Percentiles rank a stretch among this genome's conserved stretches.
These are phyloP conservation scores for Amphipyra berbera DNA, from an alignment of 2,888 invertebrate species.

Conservation along the genomic window DNA sequence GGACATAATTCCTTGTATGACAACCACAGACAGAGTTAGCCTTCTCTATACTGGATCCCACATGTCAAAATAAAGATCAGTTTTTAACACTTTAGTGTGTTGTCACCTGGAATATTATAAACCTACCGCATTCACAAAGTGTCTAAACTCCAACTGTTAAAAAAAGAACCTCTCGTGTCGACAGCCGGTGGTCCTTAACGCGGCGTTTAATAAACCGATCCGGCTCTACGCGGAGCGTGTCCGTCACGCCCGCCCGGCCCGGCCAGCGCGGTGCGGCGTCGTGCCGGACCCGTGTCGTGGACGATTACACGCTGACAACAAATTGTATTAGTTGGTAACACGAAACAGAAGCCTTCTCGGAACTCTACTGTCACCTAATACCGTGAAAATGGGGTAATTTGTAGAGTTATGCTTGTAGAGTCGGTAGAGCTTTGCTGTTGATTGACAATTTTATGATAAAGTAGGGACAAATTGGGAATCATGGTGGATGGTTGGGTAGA, in stretches of 20 bases:
- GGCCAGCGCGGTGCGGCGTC: constrained; percentile 6
- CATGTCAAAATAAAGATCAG: too few species aligned
- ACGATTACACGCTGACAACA: constrained; percentile 38
- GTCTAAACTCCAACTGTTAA: background rate
- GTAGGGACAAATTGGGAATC: constrained; percentile 39
- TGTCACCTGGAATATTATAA: background rate
- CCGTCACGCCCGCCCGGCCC: constrained; percentile 16
- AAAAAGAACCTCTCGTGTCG: constrained; percentile 27
- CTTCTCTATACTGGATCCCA: too few species aligned
- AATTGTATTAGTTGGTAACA: constrained; percentile 5
- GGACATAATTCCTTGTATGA: too few species aligned
- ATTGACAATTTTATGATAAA: constrained; percentile 32
- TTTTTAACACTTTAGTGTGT: too few species aligned
- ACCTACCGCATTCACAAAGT: background rate
- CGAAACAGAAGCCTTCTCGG: constrained; percentile 44
- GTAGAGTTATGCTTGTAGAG: constrained; percentile 15
- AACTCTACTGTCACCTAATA: constrained; percentile 37
- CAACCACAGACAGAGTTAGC: too few species aligned
- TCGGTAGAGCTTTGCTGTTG: constrained; percentile 1
- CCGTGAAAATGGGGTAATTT: constrained; percentile 30
- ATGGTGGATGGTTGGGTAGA: constrained; percentile 29
- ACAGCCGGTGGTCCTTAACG: constrained; percentile 53
- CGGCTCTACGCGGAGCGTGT: constrained; percentile 27
- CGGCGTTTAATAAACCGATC: constrained; percentile 42
- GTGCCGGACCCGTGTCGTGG: constrained; percentile 20